These are phyloP conservation scores for Gambusia affinis DNA, from an alignment of 2,113 vertebrate species.

Conservation along the genomic window DNA sequence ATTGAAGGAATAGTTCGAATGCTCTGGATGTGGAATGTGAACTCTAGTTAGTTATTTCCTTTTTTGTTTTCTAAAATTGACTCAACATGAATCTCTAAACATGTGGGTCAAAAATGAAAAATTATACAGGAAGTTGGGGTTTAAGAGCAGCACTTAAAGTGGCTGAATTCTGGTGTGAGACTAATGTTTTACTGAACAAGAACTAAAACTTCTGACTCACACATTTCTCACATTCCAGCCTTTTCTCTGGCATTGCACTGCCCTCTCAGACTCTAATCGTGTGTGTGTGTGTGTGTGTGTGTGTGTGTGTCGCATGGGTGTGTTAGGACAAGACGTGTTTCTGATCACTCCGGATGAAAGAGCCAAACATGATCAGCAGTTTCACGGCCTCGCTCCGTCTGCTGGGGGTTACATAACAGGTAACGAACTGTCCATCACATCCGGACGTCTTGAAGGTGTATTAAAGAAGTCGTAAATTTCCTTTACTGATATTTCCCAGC, in stretches of 20 bases:
- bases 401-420: conserved; percentile 95
- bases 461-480: neutral
- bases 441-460: neutral
- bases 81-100: neutral
- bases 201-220: conserved; percentile 54
- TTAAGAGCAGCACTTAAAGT: neutral
- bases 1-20: neutral
- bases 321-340: conserved; percentile 90
- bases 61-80: neutral
- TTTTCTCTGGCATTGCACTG: conserved; percentile 7
- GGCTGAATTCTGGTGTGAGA: too few species aligned
- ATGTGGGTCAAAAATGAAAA: neutral
- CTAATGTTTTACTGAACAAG: conserved; percentile 5
- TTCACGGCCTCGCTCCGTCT: conserved; percentile 92
- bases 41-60: neutral
- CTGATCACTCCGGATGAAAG: conserved; percentile 95
- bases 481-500: neutral
- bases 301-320: conserved; percentile 6
- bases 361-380: conserved; percentile 98
- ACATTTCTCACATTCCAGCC: conserved; percentile 41
- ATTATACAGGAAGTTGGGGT: neutral
- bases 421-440: conserved; percentile 35
- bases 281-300: conserved; percentile 10
- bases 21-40: neutral
- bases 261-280: conserved; percentile 1